These are phyloP conservation scores for Leuciscus waleckii DNA, from an alignment of 2,797 vertebrate species.

Conservation along the genomic window DNA sequence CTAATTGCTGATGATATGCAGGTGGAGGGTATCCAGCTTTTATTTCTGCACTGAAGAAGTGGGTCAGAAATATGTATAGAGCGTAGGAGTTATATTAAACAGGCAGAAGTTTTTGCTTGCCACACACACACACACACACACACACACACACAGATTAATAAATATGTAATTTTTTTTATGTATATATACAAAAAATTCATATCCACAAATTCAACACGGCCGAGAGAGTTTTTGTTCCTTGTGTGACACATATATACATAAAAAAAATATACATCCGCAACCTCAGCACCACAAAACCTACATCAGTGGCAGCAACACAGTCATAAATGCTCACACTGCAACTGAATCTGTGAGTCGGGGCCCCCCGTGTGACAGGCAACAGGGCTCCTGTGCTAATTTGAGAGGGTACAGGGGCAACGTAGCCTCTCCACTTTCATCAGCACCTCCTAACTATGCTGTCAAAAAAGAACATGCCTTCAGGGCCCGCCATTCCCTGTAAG, in stretches of 20 bases:
- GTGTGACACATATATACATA: slow-evolving; percentile 23
- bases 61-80: slow-evolving; percentile 37
- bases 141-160: too few relatives aligned
- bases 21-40: slow-evolving; percentile 58
- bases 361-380: slow-evolving; percentile 69
- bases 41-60: slow-evolving; percentile 45
- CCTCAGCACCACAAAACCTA: slow-evolving; percentile 44
- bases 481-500: slow-evolving; percentile 55
- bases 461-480: slow-evolving; percentile 64
- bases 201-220: background rate
- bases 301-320: slow-evolving; percentile 36
- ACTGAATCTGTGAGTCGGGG: slow-evolving; percentile 64
- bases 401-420: slow-evolving; percentile 68
- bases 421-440: slow-evolving; percentile 81
- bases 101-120: too few relatives aligned
- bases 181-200: too few relatives aligned
- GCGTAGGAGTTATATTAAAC: slow-evolving; percentile 52
- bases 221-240: slow-evolving; percentile 25
- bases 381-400: slow-evolving; percentile 76
- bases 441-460: slow-evolving; percentile 81
- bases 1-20: slow-evolving; percentile 69
- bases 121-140: too few relatives aligned
- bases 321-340: slow-evolving; percentile 56
- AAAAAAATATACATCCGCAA: background rate
- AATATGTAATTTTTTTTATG: too few relatives aligned